Evolutionary conservation across 2,797 vertebrate genomes (phyloP).

Genomic region (Acipenser oxyrinchus): DNA sequence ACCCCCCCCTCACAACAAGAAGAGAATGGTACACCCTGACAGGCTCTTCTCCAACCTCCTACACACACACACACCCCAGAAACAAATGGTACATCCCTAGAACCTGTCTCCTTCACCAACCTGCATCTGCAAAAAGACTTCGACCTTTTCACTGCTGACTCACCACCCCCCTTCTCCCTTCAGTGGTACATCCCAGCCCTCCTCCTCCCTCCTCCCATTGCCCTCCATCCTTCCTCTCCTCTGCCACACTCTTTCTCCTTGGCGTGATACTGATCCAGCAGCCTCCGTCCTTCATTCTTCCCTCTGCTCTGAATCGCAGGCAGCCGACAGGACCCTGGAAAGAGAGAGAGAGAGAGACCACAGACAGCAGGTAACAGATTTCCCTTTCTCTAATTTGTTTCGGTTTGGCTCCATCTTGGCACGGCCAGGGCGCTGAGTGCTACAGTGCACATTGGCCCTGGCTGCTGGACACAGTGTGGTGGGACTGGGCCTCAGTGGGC

Average conservation of each 20-base stretch:
- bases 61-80: conserved; percentile 10
- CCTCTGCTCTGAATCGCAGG: conserved; percentile 30
- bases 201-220: conserved; percentile 32
- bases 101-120: neutral
- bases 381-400: too few relatives aligned
- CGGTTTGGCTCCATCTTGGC: too few relatives aligned
- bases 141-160: too few relatives aligned
- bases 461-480: too few relatives aligned
- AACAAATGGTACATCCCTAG: conserved; percentile 37
- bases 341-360: conserved; percentile 11
- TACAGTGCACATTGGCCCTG: too few relatives aligned
- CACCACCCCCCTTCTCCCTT: neutral
- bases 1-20: neutral
- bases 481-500: too few relatives aligned
- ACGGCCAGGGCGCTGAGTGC: too few relatives aligned
- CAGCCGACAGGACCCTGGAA: neutral
- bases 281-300: conserved; percentile 34
- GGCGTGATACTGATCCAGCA: neutral
- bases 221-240: conserved; percentile 41
- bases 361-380: neutral
- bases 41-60: conserved; percentile 1
- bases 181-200: neutral
- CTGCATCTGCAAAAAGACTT: too few relatives aligned
- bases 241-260: conserved; percentile 18
- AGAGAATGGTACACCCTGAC: neutral